These are phyloP conservation scores for Drepana falcataria DNA, from an alignment of 2,888 invertebrate genomes.

Conservation along the genomic window DNA sequence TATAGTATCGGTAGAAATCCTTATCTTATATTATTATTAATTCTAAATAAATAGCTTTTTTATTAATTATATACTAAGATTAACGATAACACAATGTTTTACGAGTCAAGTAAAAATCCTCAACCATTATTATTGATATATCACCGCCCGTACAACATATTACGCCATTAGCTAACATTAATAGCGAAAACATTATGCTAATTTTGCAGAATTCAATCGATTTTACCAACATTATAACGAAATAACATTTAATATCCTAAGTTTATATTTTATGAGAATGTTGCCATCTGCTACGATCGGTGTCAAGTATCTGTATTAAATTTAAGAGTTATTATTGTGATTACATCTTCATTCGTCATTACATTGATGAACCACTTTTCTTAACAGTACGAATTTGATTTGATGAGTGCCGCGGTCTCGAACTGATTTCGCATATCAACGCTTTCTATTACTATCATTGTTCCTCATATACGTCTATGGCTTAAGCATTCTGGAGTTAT, in stretches of 20 bases:
- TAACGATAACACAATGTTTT: neutral
- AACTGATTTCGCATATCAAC: too few species aligned
- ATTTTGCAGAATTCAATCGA: neutral
- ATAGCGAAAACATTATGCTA: slow-evolving; percentile 3
- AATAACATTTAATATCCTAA: neutral
- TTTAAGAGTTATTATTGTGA: too few species aligned
- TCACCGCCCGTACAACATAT: neutral
- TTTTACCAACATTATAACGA: neutral
- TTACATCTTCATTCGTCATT: too few species aligned
- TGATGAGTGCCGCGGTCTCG: too few species aligned
- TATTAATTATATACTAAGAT: slow-evolving; percentile 1
- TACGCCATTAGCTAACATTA: neutral
- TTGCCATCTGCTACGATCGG: neutral
- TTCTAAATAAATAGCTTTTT: slow-evolving; percentile 6
- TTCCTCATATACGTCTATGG: too few species aligned
- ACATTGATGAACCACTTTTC: too few species aligned
- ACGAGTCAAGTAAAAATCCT: neutral
- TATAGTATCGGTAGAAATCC: neutral
- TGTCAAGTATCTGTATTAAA: neutral
- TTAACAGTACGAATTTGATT: too few species aligned
- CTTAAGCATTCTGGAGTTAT: too few species aligned
- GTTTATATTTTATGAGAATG: neutral
- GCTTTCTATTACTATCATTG: too few species aligned
- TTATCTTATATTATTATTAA: neutral
- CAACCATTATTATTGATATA: neutral